These are phyloP conservation scores for Podarcis cretensis DNA, from an alignment of 2,113 vertebrate genomes.

Conservation along the genomic window DNA sequence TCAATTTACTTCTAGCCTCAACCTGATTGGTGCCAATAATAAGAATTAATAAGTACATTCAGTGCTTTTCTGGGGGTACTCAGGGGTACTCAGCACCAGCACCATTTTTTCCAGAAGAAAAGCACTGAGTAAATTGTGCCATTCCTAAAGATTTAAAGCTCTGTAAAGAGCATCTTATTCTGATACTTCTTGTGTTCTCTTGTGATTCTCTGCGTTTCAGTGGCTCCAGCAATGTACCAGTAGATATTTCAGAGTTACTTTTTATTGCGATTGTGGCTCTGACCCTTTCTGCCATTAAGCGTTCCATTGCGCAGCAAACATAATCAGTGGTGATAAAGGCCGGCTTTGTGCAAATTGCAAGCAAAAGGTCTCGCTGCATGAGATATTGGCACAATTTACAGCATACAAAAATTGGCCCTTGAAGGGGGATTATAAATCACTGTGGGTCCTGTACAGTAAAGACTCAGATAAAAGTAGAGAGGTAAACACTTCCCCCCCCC, in stretches of 20 bases:
- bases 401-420: constrained; percentile 41
- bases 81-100: no score
- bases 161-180: constrained; percentile 17
- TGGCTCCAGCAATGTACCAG: background rate
- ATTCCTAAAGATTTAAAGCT: no score
- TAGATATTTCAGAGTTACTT: constrained; percentile 41
- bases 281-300: constrained; percentile 9
- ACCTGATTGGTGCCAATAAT: no score
- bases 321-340: background rate
- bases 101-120: no score
- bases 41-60: no score
- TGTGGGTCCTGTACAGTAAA: constrained; percentile 33
- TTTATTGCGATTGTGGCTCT: background rate
- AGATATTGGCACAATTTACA: constrained; percentile 41
- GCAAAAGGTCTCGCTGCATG: background rate
- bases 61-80: no score
- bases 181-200: background rate
- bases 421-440: constrained; percentile 37
- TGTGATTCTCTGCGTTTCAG: constrained; percentile 25
- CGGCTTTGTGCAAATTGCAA: constrained; percentile 16
- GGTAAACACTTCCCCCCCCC: constrained; percentile 37
- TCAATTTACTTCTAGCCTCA: no score
- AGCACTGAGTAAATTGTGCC: background rate
- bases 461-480: constrained; percentile 47
- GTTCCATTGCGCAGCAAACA: background rate